phyloP scores from a whole-genome alignment of 2,113 vertebrate species.

The Bos taurus region ARS-UCD2.0 NC_037331.1:101040501-101041000 shows the following conservation, averaged over 20 bases:
- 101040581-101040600: background rate
- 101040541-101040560: background rate
- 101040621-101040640: background rate
- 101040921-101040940: background rate
- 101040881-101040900: background rate
- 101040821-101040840: background rate
- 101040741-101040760: background rate
- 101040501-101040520: background rate
- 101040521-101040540: background rate
- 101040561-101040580: background rate
- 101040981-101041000: background rate
- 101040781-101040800: background rate
- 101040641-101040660: background rate
- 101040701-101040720: background rate
- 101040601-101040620: background rate
- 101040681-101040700: background rate
- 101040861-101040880: background rate
- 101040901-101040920: background rate
- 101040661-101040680: background rate
- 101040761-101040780: background rate
- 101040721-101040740: background rate
- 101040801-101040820: background rate
- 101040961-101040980: background rate
- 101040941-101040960: background rate
- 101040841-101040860: background rate